Conservation (phyloP, 2,888 invertebrate species). For the Megaustenia siamemsis region DNA sequence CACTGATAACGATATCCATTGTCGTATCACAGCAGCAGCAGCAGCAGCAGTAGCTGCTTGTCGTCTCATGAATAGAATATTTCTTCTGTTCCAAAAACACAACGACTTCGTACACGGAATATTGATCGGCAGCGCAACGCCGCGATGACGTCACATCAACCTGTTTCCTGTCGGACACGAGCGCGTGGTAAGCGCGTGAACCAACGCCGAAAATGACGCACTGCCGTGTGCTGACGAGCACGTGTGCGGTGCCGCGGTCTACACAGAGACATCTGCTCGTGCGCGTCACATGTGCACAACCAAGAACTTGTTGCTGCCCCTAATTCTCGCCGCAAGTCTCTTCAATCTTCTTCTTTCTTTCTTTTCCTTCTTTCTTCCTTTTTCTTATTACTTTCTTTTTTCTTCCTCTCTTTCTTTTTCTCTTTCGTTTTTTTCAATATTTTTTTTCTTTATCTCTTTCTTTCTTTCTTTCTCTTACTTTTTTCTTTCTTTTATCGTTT, state of each 20-base stretch:
- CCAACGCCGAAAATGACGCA: background rate
- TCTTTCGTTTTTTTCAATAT: background rate
- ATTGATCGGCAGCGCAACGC: background rate
- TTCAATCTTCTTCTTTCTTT: background rate
- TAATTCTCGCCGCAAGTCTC: too few relatives aligned
- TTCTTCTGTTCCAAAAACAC: background rate
- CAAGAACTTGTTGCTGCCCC: too few relatives aligned
- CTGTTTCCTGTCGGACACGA: background rate
- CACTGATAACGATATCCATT: background rate
- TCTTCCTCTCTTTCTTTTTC: background rate
- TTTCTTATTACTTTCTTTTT: background rate
- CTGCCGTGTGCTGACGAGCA: too few relatives aligned
- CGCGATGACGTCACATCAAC: background rate
- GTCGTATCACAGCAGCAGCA: background rate
- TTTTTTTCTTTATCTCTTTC: slow-evolving; percentile 2
- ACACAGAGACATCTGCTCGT: too few relatives aligned
- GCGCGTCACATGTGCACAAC: too few relatives aligned
- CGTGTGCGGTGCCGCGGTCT: too few relatives aligned
- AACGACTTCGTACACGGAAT: background rate
- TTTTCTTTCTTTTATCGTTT: background rate
- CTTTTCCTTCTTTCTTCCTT: background rate
- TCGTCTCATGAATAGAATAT: slow-evolving; percentile 2
- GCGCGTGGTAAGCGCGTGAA: background rate
- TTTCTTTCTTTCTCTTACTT: slow-evolving; percentile 6
- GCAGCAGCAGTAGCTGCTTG: background rate